Percentiles rank a stretch among this genome's conserved stretches.
These are phyloP conservation scores for Leucophenga maculata DNA, from an alignment of 2,888 invertebrate genomes.

Conservation along the genomic window DNA sequence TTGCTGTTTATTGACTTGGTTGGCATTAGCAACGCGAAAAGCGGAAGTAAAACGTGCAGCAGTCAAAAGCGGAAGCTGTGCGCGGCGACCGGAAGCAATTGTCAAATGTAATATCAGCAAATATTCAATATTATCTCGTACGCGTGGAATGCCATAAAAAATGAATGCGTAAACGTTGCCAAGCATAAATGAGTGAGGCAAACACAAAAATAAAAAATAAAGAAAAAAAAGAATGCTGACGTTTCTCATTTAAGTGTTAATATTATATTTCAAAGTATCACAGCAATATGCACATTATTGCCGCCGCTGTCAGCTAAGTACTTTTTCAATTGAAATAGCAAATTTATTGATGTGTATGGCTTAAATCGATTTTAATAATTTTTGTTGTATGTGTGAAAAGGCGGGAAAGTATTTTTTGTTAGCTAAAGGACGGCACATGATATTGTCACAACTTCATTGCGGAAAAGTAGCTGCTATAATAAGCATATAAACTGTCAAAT, in stretches of 20 bases:
- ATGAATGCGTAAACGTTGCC: slow-evolving; percentile 17
- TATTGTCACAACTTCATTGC: no score
- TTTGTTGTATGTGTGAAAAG: no score
- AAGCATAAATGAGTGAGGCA: not conserved
- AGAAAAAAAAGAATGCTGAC: not conserved
- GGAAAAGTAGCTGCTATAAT: no score
- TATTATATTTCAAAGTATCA: slow-evolving; percentile 5
- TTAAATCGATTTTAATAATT: no score
- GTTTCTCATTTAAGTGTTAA: not conserved
- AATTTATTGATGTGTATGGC: no score
- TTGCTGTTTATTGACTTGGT: slow-evolving; percentile 9
- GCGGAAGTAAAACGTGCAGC: no score
- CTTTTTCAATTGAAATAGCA: no score
- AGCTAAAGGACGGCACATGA: no score
- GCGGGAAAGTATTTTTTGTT: no score
- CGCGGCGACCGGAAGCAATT: slow-evolving; percentile 10
- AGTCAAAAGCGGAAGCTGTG: no score
- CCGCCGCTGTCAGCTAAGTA: no score
- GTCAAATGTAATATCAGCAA: slow-evolving; percentile 20
- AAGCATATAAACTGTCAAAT: no score
- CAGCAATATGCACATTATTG: not conserved
- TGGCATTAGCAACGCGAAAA: not conserved
- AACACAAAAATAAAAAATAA: not conserved
- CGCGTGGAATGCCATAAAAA: not conserved
- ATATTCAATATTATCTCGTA: slow-evolving; percentile 11